Evolutionary conservation across 2,888 invertebrate genomes (phyloP).

Genomic region (Ectemnius lituratus): DNA sequence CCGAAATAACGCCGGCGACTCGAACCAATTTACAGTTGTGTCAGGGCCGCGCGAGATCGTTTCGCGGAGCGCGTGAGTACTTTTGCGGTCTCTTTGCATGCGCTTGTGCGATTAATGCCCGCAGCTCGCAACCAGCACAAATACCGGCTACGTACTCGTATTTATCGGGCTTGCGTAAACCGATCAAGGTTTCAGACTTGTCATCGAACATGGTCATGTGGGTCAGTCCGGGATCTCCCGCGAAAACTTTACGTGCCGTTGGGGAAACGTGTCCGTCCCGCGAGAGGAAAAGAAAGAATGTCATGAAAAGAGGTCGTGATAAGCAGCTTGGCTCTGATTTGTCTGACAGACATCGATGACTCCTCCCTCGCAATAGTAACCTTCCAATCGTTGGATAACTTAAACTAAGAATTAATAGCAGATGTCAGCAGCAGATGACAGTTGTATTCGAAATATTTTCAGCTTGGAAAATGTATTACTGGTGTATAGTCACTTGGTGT

Average conservation of each 20-base stretch:
- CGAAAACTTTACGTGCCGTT: neutral
- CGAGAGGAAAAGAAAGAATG: neutral
- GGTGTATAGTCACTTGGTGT: conserved; percentile 24
- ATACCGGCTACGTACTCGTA: conserved; percentile 8
- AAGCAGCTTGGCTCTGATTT: conserved; percentile 1
- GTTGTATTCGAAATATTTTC: conserved; percentile 8
- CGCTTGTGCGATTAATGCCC: conserved; percentile 22
- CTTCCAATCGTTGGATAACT: neutral
- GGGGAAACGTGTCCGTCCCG: neutral
- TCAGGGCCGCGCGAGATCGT: conserved; percentile 39
- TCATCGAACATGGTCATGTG: conserved; percentile 15
- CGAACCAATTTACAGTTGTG: conserved; percentile 51
- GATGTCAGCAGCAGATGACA: conserved; percentile 20
- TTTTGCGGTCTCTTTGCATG: neutral
- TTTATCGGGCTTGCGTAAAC: conserved; percentile 25
- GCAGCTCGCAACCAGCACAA: conserved; percentile 20
- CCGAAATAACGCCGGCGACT: conserved; percentile 35
- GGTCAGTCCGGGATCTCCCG: conserved; percentile 14
- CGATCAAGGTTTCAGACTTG: conserved; percentile 14
- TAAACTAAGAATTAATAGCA: neutral
- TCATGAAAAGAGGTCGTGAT: conserved; percentile 3
- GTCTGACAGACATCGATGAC: neutral
- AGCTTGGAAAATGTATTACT: neutral
- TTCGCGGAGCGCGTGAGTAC: conserved; percentile 14
- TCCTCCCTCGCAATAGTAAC: neutral